These are phyloP conservation scores for Rachycentron canadum DNA, from an alignment of 2,797 vertebrate genomes.

Conservation along the genomic window DNA sequence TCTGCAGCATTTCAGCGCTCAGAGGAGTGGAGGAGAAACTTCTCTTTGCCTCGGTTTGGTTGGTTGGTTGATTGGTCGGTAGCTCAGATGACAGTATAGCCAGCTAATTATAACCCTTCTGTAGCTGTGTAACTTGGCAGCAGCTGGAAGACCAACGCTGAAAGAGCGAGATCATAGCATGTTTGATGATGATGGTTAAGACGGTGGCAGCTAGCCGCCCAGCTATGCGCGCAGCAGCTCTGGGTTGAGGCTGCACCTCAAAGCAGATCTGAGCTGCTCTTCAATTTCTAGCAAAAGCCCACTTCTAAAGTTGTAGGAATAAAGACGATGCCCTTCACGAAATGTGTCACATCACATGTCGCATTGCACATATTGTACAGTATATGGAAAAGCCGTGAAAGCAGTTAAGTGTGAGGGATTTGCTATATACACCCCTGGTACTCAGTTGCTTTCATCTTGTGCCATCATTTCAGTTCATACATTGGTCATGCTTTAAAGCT, in stretches of 20 bases:
- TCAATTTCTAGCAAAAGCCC: slow-evolving; percentile 48
- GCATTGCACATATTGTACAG: background rate
- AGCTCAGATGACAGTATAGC: slow-evolving; percentile 64
- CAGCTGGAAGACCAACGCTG: slow-evolving; percentile 53
- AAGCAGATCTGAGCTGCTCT: slow-evolving; percentile 66
- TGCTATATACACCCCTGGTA: background rate
- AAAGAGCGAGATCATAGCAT: slow-evolving; percentile 68
- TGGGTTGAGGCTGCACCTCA: slow-evolving; percentile 57
- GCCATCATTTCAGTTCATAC: slow-evolving; percentile 26
- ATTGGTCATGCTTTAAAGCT: slow-evolving; percentile 34
- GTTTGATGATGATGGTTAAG: slow-evolving; percentile 77
- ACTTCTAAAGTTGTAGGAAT: slow-evolving; percentile 42
- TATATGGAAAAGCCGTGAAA: slow-evolving; percentile 22
- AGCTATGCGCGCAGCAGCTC: slow-evolving; percentile 29
- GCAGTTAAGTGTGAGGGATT: background rate
- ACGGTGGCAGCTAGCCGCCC: slow-evolving; percentile 52
- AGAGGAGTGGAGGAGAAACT: slow-evolving; percentile 47
- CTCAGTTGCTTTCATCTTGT: slow-evolving; percentile 27
- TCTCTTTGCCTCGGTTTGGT: slow-evolving; percentile 32
- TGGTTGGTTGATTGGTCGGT: slow-evolving; percentile 51
- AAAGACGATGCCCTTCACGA: slow-evolving; percentile 37
- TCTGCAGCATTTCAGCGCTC: slow-evolving; percentile 41
- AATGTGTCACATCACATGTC: slow-evolving; percentile 21
- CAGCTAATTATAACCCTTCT: slow-evolving; percentile 79
- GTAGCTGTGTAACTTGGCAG: slow-evolving; percentile 76